Conservation (phyloP, 2,113 vertebrate species). For the Cottus gobio region DNA sequence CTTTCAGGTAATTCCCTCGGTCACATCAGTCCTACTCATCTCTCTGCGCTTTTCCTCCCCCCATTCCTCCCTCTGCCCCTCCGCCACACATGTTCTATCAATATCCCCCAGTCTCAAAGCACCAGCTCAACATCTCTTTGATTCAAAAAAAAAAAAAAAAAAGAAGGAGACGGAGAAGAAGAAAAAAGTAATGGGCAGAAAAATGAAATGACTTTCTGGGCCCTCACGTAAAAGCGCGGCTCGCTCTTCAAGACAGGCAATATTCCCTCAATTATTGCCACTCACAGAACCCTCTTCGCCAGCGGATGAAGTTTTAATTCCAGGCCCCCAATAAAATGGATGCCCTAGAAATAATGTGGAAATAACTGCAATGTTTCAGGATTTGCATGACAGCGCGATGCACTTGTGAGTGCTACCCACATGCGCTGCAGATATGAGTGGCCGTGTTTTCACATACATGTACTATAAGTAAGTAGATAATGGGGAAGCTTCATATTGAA, state of each 20-base stretch:
- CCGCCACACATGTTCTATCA: constrained; percentile 50
- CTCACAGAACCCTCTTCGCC: constrained; percentile 70
- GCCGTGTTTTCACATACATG: constrained; percentile 11
- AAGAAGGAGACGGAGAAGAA: constrained; percentile 34
- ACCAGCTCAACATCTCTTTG: constrained; percentile 73
- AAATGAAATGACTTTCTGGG: constrained; percentile 81
- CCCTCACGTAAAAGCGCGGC: constrained; percentile 75
- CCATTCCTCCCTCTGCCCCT: constrained; percentile 32
- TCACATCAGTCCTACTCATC: constrained; percentile 76
- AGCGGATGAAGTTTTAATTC: constrained; percentile 79
- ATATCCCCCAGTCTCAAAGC: constrained; percentile 65
- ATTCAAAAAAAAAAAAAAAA: constrained; percentile 53
- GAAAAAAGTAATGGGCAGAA: constrained; percentile 82
- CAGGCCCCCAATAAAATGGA: constrained; percentile 69
- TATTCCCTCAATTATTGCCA: constrained; percentile 81
- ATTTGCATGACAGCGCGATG: constrained; percentile 54
- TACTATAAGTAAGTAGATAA: constrained; percentile 25
- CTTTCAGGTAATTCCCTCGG: constrained; percentile 75
- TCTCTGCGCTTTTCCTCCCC: constrained; percentile 45
- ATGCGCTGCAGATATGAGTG: constrained; percentile 19
- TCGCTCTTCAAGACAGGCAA: constrained; percentile 76
- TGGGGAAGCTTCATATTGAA: constrained; percentile 61
- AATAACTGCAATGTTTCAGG: constrained; percentile 68
- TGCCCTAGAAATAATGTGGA: constrained; percentile 73
- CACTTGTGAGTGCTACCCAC: constrained; percentile 27